Percentiles rank a stretch among this genome's conserved stretches.
These are phyloP conservation scores for Agrochola lota DNA, from an alignment of 2,888 invertebrate species.

Conservation along the genomic window DNA sequence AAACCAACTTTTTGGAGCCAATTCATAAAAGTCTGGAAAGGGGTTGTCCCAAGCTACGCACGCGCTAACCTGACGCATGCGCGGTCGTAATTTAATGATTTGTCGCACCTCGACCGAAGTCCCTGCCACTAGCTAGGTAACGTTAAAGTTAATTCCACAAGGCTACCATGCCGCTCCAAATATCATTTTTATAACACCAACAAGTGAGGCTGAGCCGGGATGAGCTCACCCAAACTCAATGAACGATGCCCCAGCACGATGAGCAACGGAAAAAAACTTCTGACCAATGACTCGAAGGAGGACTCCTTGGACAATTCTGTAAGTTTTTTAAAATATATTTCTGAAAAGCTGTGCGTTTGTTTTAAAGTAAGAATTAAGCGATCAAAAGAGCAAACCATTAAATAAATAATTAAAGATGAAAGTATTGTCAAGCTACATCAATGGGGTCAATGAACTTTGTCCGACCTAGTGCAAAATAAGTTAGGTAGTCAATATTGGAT, in stretches of 20 bases:
- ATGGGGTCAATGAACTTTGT: constrained; percentile 34
- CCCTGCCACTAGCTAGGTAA: constrained; percentile 47
- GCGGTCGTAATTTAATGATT: constrained; percentile 75
- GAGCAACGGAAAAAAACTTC: constrained; percentile 83
- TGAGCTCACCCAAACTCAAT: constrained; percentile 87
- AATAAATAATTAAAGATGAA: neutral
- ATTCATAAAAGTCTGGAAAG: constrained; percentile 13
- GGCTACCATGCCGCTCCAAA: constrained; percentile 28
- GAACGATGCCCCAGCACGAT: constrained; percentile 84
- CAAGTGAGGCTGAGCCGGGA: constrained; percentile 56
- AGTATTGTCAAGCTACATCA: neutral
- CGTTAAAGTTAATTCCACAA: constrained; percentile 36
- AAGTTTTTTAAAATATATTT: constrained; percentile 69
- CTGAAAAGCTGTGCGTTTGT: neutral
- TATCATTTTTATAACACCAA: constrained; percentile 53
- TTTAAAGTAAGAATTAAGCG: constrained; percentile 3
- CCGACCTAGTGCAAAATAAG: constrained; percentile 22
- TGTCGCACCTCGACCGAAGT: constrained; percentile 64
- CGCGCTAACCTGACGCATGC: constrained; percentile 73
- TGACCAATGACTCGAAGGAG: constrained; percentile 83
- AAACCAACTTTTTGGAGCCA: constrained; percentile 25
- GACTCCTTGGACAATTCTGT: constrained; percentile 87
- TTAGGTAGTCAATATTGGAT: neutral
- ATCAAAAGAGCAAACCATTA: neutral
- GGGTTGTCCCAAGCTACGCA: constrained; percentile 64